Evolutionary conservation across 2,113 vertebrate species (phyloP), one percentile per base, ranked within the genome.

Genomic region (Pseudopodoces humilis): DNA sequence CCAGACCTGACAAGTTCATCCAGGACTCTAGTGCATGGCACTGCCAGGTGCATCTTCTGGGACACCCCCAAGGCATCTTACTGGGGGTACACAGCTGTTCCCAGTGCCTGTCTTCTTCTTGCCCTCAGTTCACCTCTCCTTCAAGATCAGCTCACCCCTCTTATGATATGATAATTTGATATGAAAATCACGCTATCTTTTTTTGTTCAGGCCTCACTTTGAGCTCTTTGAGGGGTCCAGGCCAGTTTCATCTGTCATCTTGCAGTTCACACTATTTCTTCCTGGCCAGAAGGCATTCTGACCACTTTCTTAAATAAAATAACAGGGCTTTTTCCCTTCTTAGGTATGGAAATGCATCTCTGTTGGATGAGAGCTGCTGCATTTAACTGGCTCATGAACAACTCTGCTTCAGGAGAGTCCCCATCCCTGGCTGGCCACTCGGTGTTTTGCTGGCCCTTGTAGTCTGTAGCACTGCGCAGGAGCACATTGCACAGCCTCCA

Each of bases 321-420:
- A 60, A 11, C 11, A 37, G 2, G 2, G 0, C 0, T 69, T 72
- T 60, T 30, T 3, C 2, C 31, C 33, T 70, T 76, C 44, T 72
- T 86, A 70, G 14, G 6, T 47, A 39, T 15, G 15, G 25, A 74
- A 86, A 74, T 67, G 13, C 7, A 27, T 83, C 44, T 67, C 43
- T 77, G 18, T 55, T 67, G 60, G 23, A 31, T 59, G 30, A 88
- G 46, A 86, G 27, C 16, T 77, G 39, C 65, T 64, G 60, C 47
- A 62, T 80, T 67, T 77, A 65, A 63, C 22, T 25, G 30, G 31
- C 35, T 74, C 22, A 18, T 5, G 23, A 84, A 53, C 6, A 74
- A 15, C 43, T 20, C 47, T 37, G 9, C 8, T 91, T 84, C 60
- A 43, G 50, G 39, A 14, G 12, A 82, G 19, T 18, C 2, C 8